Base-by-base conservation (phyloP, 2,888 invertebrate genomes). In the Lepidochitona cinerea region DNA sequence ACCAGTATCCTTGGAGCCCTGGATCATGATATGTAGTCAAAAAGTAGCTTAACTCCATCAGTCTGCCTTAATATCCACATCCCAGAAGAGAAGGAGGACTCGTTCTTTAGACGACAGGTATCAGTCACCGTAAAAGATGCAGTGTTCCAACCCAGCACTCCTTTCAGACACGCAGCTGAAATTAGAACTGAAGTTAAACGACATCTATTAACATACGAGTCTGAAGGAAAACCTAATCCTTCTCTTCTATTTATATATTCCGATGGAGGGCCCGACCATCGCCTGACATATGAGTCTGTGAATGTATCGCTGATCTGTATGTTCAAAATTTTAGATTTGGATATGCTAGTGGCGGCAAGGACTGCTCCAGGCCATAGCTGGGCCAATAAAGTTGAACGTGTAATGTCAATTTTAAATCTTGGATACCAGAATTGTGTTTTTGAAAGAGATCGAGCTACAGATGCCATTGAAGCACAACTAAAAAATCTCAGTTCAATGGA, bases 351-450 rank as follows among this genome's bases (percentile, higher is more conserved):
- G n/a, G n/a, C n/a, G n/a, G n/a, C 41, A 3, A 26, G 49, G 53
- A 68, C 75, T 37, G 72, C 68, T 9, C 75, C 75, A 18, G 76
- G 78, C 6, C 75, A 79, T 36, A 36, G 29, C 7, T 78, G 79
- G 78, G 37, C 64, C 1, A 81, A 79, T 53, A 77, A 78, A 37
- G 79, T 71, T n/a, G 79, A 80, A 69, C 41, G 80, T 32, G 70
- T 80, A 29, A 80, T 80, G 80, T 49, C 49, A 18, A 14, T 77
- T 12, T 36, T 80, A 14, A 80, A 80, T 49, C 9, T 79, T 14
- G 80, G 76, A 5, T 73, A 54, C n/a, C 78, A 79, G 59, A 80
- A 80, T 75, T 70, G 68, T 7, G 73, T 78, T 33, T 36, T 77
- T 18, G 23, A 53, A 32, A 49, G 79, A 29, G 35, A 14, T 14